These are phyloP conservation scores for Drosophila stalkeri DNA, from an alignment of 2,888 invertebrate species.

Conservation along the genomic window DNA sequence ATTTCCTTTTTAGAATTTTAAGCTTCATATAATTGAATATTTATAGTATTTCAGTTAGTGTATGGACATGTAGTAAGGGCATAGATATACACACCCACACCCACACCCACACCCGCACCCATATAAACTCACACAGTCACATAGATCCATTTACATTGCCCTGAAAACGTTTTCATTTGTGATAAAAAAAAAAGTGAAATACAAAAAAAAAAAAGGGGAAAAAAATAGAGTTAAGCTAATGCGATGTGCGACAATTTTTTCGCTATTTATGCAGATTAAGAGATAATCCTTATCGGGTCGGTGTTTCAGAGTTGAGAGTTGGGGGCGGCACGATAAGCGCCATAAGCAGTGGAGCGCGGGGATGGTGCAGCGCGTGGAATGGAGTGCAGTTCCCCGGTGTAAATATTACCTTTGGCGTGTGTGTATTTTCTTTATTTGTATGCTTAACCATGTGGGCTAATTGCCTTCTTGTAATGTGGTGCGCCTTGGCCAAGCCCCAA, in stretches of 20 bases:
- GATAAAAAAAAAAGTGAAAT: slow-evolving; percentile 24
- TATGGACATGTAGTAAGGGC: background rate
- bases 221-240: slow-evolving; percentile 3
- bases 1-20: no score
- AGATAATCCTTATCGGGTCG: slow-evolving; percentile 81
- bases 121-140: background rate
- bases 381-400: slow-evolving; percentile 2
- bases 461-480: slow-evolving; percentile 63
- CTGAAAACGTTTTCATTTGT: slow-evolving; percentile 33
- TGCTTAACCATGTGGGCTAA: slow-evolving; percentile 55
- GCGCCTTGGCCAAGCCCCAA: slow-evolving; percentile 41
- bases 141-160: background rate
- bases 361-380: slow-evolving; percentile 4
- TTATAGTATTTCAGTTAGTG: background rate
- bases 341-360: background rate
- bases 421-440: slow-evolving; percentile 1
- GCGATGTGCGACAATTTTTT: slow-evolving; percentile 34
- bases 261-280: slow-evolving; percentile 82
- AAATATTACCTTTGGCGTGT: slow-evolving; percentile 29
- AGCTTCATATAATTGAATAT: no score
- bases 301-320: slow-evolving; percentile 48
- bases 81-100: background rate
- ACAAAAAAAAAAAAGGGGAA: background rate
- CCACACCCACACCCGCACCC: no score
- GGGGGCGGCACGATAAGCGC: slow-evolving; percentile 24